These are phyloP conservation scores for Oreonectes daqikongensis DNA, from an alignment of 2,797 vertebrate genomes.

Conservation along the genomic window DNA sequence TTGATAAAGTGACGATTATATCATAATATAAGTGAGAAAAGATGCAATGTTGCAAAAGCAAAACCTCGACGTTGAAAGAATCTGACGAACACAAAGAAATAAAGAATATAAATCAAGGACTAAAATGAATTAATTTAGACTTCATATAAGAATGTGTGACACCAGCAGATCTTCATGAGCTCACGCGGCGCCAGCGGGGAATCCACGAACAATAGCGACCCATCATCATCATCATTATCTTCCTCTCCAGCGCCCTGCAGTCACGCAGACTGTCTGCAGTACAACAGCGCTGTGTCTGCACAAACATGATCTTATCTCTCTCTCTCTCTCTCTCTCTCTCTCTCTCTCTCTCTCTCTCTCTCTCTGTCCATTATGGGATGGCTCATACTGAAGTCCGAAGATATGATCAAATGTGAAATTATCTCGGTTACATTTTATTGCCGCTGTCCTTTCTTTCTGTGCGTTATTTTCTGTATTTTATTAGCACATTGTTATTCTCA, in stretches of 20 bases:
- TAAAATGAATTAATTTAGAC: no score
- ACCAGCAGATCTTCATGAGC: constrained; percentile 54
- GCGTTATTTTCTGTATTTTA: not conserved
- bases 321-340: constrained; percentile 30
- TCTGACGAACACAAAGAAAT: no score
- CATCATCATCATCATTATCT: constrained; percentile 45
- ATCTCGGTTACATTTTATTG: not conserved
- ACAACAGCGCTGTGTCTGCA: constrained; percentile 45
- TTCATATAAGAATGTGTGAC: not conserved
- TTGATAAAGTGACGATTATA: no score
- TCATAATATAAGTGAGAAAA: no score
- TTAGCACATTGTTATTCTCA: not conserved
- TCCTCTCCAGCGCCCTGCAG: constrained; percentile 69
- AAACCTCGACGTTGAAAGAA: no score
- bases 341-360: constrained; percentile 23
- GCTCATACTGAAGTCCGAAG: not conserved
- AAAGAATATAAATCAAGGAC: no score
- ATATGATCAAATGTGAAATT: no score
- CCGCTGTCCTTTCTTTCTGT: not conserved
- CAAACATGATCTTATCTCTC: constrained; percentile 53
- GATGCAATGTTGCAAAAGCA: no score
- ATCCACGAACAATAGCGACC: constrained; percentile 70
- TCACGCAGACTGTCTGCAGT: constrained; percentile 68
- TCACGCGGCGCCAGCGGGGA: constrained; percentile 76
- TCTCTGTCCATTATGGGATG: not conserved